These are phyloP conservation scores for Caradrina clavipalpis DNA, from an alignment of 2,888 invertebrate genomes.

Conservation along the genomic window DNA sequence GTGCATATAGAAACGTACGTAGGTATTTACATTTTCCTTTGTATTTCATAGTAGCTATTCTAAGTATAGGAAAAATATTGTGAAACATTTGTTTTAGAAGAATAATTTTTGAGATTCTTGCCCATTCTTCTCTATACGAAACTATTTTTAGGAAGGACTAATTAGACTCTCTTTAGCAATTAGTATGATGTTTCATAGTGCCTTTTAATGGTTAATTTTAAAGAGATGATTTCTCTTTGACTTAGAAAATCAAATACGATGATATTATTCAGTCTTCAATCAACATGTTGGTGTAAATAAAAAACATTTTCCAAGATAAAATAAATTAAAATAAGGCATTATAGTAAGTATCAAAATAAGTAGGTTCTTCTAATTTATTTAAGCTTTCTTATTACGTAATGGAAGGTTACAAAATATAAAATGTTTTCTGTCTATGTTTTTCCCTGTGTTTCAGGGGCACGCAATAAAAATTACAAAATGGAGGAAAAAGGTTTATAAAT, in stretches of 20 bases:
- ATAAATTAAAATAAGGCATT: constrained; percentile 7
- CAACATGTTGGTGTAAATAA: background rate
- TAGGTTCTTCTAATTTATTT: constrained; percentile 1
- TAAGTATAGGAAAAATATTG: too few relatives aligned
- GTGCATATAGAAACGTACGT: background rate
- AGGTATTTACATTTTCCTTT: background rate
- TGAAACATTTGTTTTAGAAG: too few relatives aligned
- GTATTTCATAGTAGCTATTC: background rate
- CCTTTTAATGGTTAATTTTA: too few relatives aligned
- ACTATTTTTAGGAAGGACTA: too few relatives aligned
- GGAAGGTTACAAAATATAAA: constrained; percentile 6
- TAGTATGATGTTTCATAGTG: too few relatives aligned
- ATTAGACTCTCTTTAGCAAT: too few relatives aligned
- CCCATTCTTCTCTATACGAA: too few relatives aligned
- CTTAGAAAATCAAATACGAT: background rate
- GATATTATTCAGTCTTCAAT: background rate
- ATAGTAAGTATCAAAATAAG: constrained; percentile 1
- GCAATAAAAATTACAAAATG: constrained; percentile 1
- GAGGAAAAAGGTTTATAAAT: constrained; percentile 2
- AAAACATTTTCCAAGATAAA: background rate
- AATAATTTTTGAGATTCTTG: too few relatives aligned
- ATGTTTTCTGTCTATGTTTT: constrained; percentile 11
- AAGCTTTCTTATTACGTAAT: constrained; percentile 5
- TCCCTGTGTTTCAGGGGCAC: background rate
- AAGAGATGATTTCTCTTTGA: too few relatives aligned